Base-by-base conservation (phyloP, 2,888 invertebrate species). In the Brachycybe producta region DNA sequence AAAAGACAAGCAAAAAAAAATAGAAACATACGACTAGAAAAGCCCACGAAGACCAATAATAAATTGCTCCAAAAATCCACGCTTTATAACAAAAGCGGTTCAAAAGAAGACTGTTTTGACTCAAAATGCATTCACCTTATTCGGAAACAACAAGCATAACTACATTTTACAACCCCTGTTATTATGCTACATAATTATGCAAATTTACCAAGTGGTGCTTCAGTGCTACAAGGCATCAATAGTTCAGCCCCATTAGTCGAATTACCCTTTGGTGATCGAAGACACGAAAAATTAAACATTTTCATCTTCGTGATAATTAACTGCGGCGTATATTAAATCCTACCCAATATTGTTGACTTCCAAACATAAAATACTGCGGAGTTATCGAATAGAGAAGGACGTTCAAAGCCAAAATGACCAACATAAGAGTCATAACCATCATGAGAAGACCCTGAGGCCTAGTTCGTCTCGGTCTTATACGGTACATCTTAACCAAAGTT, bases 21-120 rank as follows among this genome's bases (percentile, higher is more conserved):
- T n/a, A 21, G 13, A 38, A 23, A 44, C 45, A 55, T 44, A 61
- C 61, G 28, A 55, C 60, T 19, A 69, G 57, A 55, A 69, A 67
- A 4, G 58, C 61, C 69, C 69, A 70, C 11, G 65, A 63, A 2
- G 60, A 56, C 66, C 67, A 69, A 57, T 65, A 70, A 55, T 67
- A 70, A 7, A 62, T 59, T 8, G 66, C 67, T 24, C 68, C 67
- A 60, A 70, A 70, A 56, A 69, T 61, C 67, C 68, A 69, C 59
- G 67, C 66, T 57, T 66, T 68, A 61, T 65, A 68, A 60, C 67
- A 67, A 58, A 68, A 68, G n/a, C 65, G 57, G 2, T 64, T 61
- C 40, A 69, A 56, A 23, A 70, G 58, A 38, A 63, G 56, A 2
- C 62, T 60, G 60, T 65, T 64, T 32, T 66, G 58, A 8, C 68